These are phyloP conservation scores for Herpailurus yagouaroundi DNA, from an alignment of 2,113 vertebrate species.

Conservation along the genomic window DNA sequence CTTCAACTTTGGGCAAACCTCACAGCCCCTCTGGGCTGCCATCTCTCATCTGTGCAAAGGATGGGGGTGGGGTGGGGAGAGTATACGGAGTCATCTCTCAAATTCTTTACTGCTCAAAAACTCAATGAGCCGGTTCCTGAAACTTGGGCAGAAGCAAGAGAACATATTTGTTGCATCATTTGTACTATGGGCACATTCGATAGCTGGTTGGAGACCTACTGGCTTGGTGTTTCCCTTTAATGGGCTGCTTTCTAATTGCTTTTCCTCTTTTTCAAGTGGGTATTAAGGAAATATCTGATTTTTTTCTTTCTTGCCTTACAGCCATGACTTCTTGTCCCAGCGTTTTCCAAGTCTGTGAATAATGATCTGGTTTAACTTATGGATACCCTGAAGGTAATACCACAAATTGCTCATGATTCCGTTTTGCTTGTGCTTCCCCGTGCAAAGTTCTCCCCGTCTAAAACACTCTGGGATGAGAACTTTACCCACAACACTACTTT, in stretches of 20 bases:
- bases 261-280: conserved; percentile 26
- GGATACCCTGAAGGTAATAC: conserved; percentile 3
- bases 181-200: background rate
- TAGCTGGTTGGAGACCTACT: background rate
- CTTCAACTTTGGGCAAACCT: background rate
- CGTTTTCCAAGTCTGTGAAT: conserved; percentile 1
- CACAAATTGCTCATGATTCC: background rate
- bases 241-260: background rate
- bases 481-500: background rate
- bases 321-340: background rate
- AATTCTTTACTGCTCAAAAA: background rate
- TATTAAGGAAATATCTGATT: background rate
- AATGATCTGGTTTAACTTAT: conserved; percentile 13
- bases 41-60: background rate
- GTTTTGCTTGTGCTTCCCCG: background rate
- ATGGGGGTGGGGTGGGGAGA: fast-evolving
- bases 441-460: background rate
- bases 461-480: background rate
- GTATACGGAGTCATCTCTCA: background rate
- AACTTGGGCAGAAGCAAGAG: background rate
- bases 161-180: background rate
- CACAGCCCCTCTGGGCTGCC: background rate
- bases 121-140: background rate
- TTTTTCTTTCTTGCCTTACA: background rate
- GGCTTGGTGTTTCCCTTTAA: background rate